Percentiles rank a stretch among this genome's conserved stretches.
These are phyloP conservation scores for Lycodopsis pacificus DNA, from an alignment of 2,797 vertebrate genomes.

Conservation along the genomic window DNA sequence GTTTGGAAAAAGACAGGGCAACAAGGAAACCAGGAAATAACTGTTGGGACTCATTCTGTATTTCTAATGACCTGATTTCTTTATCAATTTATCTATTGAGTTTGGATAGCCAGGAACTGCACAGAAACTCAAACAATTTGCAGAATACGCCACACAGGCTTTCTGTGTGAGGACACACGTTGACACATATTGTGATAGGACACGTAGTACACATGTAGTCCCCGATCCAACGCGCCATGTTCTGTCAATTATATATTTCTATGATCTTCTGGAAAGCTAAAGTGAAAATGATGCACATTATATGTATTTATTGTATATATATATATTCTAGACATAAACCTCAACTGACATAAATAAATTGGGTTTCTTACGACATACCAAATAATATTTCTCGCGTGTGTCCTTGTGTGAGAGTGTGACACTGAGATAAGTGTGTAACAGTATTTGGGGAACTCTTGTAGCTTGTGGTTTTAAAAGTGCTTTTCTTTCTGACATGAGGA, in stretches of 20 bases:
- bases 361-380: neutral
- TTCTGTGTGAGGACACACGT: neutral
- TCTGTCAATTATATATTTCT: neutral
- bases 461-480: neutral
- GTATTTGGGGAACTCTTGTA: conserved; percentile 9
- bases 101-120: neutral
- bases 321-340: neutral
- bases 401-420: neutral
- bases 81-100: neutral
- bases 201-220: neutral
- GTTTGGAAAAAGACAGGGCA: neutral
- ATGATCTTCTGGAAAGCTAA: neutral
- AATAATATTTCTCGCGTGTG: neutral
- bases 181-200: neutral
- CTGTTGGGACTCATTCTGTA: neutral
- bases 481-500: conserved; percentile 17
- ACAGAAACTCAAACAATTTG: neutral
- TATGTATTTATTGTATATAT: neutral
- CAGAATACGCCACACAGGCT: neutral
- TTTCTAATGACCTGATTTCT: neutral
- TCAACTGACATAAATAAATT: neutral
- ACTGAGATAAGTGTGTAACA: neutral
- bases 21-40: conserved; percentile 10
- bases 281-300: neutral
- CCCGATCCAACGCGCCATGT: neutral